These are phyloP conservation scores for Galerucella calmariensis DNA, from an alignment of 2,888 invertebrate species.

Conservation along the genomic window DNA sequence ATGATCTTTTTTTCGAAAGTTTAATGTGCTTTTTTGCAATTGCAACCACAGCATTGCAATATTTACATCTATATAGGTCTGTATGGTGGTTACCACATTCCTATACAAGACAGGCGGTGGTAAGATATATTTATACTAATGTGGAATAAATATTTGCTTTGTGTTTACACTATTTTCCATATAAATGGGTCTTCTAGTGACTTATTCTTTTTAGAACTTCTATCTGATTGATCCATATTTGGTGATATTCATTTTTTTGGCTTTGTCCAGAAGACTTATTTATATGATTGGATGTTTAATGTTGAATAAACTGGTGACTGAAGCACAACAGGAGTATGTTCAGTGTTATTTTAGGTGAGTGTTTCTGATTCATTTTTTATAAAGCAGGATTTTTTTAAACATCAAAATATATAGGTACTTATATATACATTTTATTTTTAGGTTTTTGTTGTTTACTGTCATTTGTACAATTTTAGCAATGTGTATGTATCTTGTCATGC, in stretches of 20 bases:
- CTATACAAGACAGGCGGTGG: conserved; percentile 87
- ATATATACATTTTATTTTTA: conserved; percentile 62
- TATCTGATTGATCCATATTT: conserved; percentile 92
- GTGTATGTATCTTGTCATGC: conserved; percentile 78
- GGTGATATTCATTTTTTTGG: conserved; percentile 83
- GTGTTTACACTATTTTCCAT: no score
- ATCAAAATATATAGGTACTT: background rate
- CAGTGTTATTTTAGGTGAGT: conserved; percentile 54
- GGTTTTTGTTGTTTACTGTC: conserved; percentile 72
- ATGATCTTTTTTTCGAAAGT: conserved; percentile 86
- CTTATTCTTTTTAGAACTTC: conserved; percentile 80
- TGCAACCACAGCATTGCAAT: conserved; percentile 86
- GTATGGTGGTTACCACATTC: conserved; percentile 98
- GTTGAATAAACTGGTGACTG: conserved; percentile 53
- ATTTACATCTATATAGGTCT: conserved; percentile 93
- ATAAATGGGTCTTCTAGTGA: background rate
- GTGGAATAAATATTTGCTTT: no score
- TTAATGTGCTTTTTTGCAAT: conserved; percentile 85
- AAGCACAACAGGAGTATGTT: conserved; percentile 49
- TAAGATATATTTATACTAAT: conserved; percentile 63
- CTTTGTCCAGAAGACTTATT: conserved; percentile 83
- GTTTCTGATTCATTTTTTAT: background rate
- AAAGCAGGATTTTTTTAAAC: background rate
- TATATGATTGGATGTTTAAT: conserved; percentile 65
- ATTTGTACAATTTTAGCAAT: conserved; percentile 72